Conservation (phyloP, 64 coral and sea anemone species). For the Orbicella faveolata region DNA sequence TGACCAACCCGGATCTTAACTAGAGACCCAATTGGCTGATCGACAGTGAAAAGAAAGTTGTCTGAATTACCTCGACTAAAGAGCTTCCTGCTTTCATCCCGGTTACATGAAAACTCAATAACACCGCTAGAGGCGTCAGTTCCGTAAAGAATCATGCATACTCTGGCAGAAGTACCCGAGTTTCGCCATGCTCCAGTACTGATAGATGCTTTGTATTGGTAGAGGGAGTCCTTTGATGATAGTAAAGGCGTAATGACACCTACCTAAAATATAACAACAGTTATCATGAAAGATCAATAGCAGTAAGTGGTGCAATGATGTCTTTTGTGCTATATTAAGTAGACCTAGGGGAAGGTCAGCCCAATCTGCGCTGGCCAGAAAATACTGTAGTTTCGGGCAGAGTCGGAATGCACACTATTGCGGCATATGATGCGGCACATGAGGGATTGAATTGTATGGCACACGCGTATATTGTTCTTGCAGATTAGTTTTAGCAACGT, state of each 20-base stretch:
- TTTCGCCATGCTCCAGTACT: slow-evolving; percentile 68
- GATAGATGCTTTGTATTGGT: slow-evolving; percentile 57
- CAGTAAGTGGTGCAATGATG: background rate
- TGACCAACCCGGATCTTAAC: slow-evolving; percentile 51
- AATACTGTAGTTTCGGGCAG: no score
- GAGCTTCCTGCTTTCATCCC: slow-evolving; percentile 16
- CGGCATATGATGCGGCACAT: no score
- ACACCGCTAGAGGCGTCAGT: slow-evolving; percentile 53
- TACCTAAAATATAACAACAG: background rate
- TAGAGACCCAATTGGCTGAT: slow-evolving; percentile 36
- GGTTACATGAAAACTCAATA: slow-evolving; percentile 47
- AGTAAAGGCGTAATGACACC: background rate
- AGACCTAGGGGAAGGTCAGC: background rate
- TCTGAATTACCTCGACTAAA: slow-evolving; percentile 60
- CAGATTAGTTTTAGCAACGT: background rate
- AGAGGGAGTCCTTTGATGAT: background rate
- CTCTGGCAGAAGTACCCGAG: slow-evolving; percentile 63
- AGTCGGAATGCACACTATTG: no score
- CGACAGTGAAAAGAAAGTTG: slow-evolving; percentile 46
- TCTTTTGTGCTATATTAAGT: background rate
- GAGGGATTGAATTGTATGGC: no score
- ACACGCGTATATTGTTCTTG: no score
- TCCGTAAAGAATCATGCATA: slow-evolving; percentile 75
- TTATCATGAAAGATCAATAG: background rate
- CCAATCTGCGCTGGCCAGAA: no score